Evolutionary conservation across 2,113 vertebrate species (phyloP), one percentile per base, ranked within the genome.

Genomic region (Australoheros scitulus): DNA sequence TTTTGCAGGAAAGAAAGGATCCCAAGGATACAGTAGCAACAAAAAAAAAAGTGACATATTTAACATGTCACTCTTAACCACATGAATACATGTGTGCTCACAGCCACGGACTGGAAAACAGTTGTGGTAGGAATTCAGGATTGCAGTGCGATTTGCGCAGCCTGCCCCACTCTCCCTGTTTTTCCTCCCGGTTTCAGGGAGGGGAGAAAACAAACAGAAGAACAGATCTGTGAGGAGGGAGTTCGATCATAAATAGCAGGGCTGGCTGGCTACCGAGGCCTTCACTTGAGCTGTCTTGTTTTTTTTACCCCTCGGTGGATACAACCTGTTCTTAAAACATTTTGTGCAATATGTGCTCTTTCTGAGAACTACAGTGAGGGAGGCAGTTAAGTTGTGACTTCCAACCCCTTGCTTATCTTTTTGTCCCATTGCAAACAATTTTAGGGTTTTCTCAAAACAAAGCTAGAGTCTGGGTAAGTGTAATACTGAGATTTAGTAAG

Each of bases 191-290:
- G 3, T 36, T 60, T 89, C 52, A 41, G 75, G 61, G 83, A 83
- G 74, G 36, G 65, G 34, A 47, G 82, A 81, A 85, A 74, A 80
- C 85, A 87, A 91, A 90, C 82, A 90, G 81, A 86, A 36, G 74
- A 79, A 59, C 32, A 7, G 81, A 70, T 86, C 75, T 76, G 76
- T 18, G 75, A 82, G 61, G n/a, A 79, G 65, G 11, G 70, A 58
- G 76, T 81, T 34, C 1, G 15, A 87, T 92, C 87, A 81, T 94
- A 93, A 94, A 95, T 90, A 92, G 84, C 88, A 81, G 82, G 2
- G 79, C 80, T 92, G 94, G 89, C 80, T 76, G 83, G 92, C 52
- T 78, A 92, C 94, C 84, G 81, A 86, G 77, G 86, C 65, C 60
- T 43, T 80, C 65, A 38, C 79, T 86, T 74, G 70, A 41, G 60